Evolutionary conservation across 1,140 invertebrate genomes (phyloP).

Genomic region (Drosophila aff.): DNA sequence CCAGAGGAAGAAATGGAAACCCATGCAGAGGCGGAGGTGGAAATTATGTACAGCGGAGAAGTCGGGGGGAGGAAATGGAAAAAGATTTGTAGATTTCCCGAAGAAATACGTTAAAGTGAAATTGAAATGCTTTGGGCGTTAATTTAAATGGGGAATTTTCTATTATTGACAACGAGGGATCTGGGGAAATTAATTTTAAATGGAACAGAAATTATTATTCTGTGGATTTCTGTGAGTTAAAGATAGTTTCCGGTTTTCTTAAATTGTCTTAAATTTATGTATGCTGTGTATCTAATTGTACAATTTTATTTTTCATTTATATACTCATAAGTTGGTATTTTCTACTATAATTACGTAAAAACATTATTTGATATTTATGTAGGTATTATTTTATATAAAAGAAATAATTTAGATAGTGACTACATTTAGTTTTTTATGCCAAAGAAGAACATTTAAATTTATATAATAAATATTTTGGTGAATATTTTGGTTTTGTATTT

Average conservation of each 20-base stretch:
- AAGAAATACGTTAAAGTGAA: slow-evolving; percentile 9
- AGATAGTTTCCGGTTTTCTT: background rate
- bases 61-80: slow-evolving; percentile 2
- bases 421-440: too few species aligned
- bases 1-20: slow-evolving; percentile 59
- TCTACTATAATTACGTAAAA: too few species aligned
- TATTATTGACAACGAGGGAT: slow-evolving; percentile 11
- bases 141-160: slow-evolving; percentile 12
- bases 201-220: background rate
- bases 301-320: too few species aligned
- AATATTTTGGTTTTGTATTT: background rate
- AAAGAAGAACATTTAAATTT: background rate
- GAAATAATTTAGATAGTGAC: too few species aligned
- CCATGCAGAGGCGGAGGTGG: slow-evolving; percentile 41
- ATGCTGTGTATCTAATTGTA: too few species aligned
- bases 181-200: background rate
- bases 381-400: too few species aligned
- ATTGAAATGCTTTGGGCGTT: slow-evolving; percentile 10
- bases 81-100: slow-evolving; percentile 34
- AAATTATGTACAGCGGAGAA: slow-evolving; percentile 8
- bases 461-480: background rate
- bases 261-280: background rate
- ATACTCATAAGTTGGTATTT: too few species aligned
- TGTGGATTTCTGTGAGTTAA: background rate
- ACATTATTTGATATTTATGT: too few species aligned